A percentile compares a stretch with the other conserved stretches of the same genome.
phyloP scores from a whole-genome alignment of 2,113 vertebrate species.

The Corythoichthys intestinalis region DNA sequence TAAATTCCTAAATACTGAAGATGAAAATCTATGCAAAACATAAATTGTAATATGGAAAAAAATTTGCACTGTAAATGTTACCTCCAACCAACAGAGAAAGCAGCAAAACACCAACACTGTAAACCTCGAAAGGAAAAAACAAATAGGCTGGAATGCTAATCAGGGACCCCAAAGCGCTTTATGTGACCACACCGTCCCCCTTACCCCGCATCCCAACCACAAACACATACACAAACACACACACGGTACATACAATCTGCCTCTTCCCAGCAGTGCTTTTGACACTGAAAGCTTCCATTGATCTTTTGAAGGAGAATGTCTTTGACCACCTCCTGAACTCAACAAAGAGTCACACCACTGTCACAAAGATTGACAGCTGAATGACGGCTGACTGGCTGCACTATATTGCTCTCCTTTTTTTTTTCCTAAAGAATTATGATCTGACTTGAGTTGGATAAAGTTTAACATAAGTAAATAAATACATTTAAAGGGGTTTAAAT shows the following conservation, averaged over 20 bases:
- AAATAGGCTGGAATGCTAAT: slow-evolving; percentile 27
- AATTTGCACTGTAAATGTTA: slow-evolving; percentile 28
- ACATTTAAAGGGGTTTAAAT: too few relatives aligned
- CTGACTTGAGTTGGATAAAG: neutral
- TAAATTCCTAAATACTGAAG: too few relatives aligned
- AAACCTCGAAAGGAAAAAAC: slow-evolving; percentile 34
- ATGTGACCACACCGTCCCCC: slow-evolving; percentile 27
- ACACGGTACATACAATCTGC: neutral
- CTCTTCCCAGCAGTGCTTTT: slow-evolving; percentile 33
- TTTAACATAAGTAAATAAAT: neutral
- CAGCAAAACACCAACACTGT: slow-evolving; percentile 20
- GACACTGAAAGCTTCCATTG: slow-evolving; percentile 34
- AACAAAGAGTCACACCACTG: neutral
- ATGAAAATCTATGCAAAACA: too few relatives aligned
- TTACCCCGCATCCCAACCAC: slow-evolving; percentile 12
- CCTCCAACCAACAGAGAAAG: slow-evolving; percentile 27
- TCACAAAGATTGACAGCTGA: slow-evolving; percentile 15
- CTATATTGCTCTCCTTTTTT: neutral
- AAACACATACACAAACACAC: neutral
- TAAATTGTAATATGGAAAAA: too few relatives aligned
- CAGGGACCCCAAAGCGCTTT: slow-evolving; percentile 28
- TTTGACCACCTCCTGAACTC: slow-evolving; percentile 50
- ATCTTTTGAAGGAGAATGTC: slow-evolving; percentile 32
- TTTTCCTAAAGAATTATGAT: neutral
- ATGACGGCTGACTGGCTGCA: slow-evolving; percentile 17